These are phyloP conservation scores for Chrysolina americana DNA, from an alignment of 2,888 invertebrate genomes.

Conservation along the genomic window DNA sequence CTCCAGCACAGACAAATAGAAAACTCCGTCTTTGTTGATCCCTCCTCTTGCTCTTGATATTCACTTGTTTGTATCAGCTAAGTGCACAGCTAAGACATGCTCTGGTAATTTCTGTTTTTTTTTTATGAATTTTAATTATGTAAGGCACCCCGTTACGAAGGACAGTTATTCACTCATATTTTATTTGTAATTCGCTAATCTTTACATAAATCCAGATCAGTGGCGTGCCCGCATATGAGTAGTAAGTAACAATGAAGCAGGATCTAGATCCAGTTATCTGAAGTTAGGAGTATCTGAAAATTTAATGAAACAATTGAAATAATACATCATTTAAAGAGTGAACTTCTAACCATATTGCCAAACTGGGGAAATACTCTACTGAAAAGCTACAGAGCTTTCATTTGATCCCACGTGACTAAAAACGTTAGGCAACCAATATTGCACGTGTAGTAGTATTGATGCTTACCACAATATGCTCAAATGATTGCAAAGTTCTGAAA, in stretches of 20 bases:
- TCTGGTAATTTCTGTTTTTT: conserved; percentile 13
- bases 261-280: too few relatives aligned
- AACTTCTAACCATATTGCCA: too few relatives aligned
- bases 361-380: too few relatives aligned
- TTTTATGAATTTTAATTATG: conserved; percentile 6
- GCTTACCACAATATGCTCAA: too few relatives aligned
- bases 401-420: too few relatives aligned
- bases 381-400: too few relatives aligned
- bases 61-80: background rate
- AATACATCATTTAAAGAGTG: too few relatives aligned
- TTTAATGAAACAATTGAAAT: too few relatives aligned
- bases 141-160: conserved; percentile 15
- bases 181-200: background rate
- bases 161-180: conserved; percentile 15
- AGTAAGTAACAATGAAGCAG: background rate
- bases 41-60: background rate
- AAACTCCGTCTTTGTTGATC: background rate
- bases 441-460: too few relatives aligned
- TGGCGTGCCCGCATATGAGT: background rate
- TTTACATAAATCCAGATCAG: background rate
- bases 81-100: conserved; percentile 8
- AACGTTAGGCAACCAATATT: too few relatives aligned
- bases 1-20: background rate
- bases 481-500: too few relatives aligned
- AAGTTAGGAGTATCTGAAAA: too few relatives aligned